Base-by-base conservation (phyloP, 2,797 vertebrate species). In the Hozukius guyotensis region DNA sequence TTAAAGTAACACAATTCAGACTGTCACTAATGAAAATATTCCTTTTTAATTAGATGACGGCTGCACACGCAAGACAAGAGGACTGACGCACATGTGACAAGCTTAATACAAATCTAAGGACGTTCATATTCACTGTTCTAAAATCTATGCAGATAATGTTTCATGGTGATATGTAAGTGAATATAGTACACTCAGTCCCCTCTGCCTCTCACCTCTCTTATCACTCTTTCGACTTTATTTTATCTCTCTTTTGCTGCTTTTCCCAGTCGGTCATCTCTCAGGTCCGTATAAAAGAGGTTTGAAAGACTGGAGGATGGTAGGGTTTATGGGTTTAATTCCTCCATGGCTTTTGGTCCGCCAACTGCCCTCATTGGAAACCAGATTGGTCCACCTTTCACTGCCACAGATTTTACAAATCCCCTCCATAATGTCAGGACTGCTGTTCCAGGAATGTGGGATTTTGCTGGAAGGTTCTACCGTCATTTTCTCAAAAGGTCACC, bases 401-500 rank as follows among this genome's bases (percentile, higher is more conserved):
- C 63, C 64, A 63, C 72, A 77, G 73, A 86, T 83, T 93, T 84
- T 36, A 57, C 66, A 88, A 90, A 90, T 87, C 86, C 62, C 69
- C 69, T 75, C 81, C 70, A 75, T 90, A 90, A 92, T 88, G 86
- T 92, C 86, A 88, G 59, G 52, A 57, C 66, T 32, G 83, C 77
- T 83, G 78, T 78, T 87, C 68, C 81, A 73, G 64, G 75, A 85
- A 85, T 82, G 81, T 82, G 63, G 62, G 72, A 76, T 87, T 91
- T 90, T 52, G 88, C 91, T 91, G 59, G 70, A 84, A 92, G 88
- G 80, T 82, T 92, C 57, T 36, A 24, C 27, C 86, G 90, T 82
- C 89, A 92, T 92, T 93, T 93, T 77, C 83, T 83, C 73, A 68
- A 92, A 94, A 92, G 90, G 92, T 92, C 88, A 89, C 73, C 62